Conservation (phyloP, 1,140 invertebrate genomes). For the Arion vulgaris region DNA sequence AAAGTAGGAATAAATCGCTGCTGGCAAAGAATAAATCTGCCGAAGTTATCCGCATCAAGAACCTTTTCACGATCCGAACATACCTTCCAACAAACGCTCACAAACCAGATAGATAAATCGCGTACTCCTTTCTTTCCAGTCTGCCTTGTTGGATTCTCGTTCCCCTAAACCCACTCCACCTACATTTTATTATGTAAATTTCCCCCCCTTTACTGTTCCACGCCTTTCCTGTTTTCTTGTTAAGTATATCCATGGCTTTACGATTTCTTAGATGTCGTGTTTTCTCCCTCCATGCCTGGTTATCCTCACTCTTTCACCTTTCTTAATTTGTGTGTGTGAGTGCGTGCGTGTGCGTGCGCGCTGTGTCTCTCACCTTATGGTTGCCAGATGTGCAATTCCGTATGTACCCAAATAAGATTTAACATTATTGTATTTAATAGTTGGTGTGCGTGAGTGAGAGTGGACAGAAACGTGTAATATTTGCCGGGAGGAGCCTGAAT, state of each 20-base stretch:
- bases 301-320: slow-evolving; percentile 12
- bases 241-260: background rate
- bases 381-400: slow-evolving; percentile 16
- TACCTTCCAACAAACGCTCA: background rate
- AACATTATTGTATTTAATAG: too few relatives aligned
- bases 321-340: too few relatives aligned
- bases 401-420: too few relatives aligned
- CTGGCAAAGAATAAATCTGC: background rate
- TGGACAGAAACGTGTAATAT: too few relatives aligned
- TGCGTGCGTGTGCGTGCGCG: too few relatives aligned
- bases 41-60: background rate
- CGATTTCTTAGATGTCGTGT: background rate
- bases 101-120: slow-evolving; percentile 14
- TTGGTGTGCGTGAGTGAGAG: too few relatives aligned
- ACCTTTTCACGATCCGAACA: background rate
- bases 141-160: background rate
- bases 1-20: background rate
- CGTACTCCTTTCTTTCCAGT: background rate
- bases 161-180: background rate
- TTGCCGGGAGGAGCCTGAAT: too few relatives aligned
- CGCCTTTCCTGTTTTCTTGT: background rate
- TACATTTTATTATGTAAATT: too few relatives aligned
- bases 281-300: background rate
- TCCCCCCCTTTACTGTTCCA: background rate
- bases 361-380: slow-evolving; percentile 3